phyloP scores from a whole-genome alignment of 2,797 vertebrate genomes.

The Fratercula arctica region DNA sequence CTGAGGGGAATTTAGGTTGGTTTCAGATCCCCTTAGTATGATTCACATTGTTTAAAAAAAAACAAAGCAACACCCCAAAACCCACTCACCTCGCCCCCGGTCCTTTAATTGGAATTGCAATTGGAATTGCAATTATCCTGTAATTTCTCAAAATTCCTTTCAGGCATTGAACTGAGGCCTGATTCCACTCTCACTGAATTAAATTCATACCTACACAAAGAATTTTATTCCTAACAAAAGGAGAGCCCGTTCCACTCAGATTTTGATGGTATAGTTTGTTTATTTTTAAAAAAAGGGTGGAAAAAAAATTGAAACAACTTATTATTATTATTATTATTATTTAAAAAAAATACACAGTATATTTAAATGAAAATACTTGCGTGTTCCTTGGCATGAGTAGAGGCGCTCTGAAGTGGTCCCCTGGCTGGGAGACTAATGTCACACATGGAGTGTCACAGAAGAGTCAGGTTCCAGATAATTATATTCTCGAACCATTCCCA shows the following conservation, averaged over 20 bases:
- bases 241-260: background rate
- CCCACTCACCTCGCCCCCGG: accelerated
- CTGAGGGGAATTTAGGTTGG: background rate
- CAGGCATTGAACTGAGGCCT: background rate
- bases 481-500: background rate
- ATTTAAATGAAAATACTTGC: background rate
- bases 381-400: background rate
- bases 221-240: background rate
- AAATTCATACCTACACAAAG: background rate
- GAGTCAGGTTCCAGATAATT: background rate
- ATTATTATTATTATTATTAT: background rate
- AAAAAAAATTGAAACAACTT: no score
- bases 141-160: background rate
- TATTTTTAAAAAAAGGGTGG: background rate
- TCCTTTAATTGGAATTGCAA: background rate
- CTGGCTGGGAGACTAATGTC: background rate
- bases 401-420: background rate
- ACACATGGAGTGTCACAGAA: background rate
- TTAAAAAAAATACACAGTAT: background rate
- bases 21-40: background rate
- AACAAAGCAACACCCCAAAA: background rate
- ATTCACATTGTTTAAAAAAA: background rate
- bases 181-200: background rate
- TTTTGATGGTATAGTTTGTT: background rate
- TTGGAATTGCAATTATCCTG: background rate